phyloP scores from a whole-genome alignment of 2,113 vertebrate genomes.

The Symphodus melops region DNA sequence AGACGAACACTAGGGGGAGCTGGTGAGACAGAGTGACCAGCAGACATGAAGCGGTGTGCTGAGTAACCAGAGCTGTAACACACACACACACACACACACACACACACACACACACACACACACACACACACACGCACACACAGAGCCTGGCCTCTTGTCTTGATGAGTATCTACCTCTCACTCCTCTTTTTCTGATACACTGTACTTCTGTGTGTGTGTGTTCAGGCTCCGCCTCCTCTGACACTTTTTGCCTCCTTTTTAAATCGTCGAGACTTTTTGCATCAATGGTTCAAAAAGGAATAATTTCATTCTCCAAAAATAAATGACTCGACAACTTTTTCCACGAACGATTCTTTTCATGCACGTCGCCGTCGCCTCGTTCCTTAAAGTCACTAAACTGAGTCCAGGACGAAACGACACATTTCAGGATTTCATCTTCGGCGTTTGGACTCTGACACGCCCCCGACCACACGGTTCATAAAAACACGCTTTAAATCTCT shows the following conservation, averaged over 20 bases:
- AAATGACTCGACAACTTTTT: no score
- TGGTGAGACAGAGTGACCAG: conserved; percentile 29
- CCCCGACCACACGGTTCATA: no score
- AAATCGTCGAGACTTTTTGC: not conserved
- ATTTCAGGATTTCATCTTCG: no score
- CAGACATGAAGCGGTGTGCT: conserved; percentile 3
- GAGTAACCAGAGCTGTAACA: conserved; percentile 20
- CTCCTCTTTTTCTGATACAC: conserved; percentile 71
- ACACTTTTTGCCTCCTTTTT: not conserved
- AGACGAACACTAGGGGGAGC: conserved; percentile 57
- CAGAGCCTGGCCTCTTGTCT: conserved; percentile 52
- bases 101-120: conserved; percentile 4
- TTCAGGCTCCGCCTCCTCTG: not conserved
- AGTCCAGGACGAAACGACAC: no score
- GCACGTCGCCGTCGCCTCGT: no score
- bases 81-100: not conserved
- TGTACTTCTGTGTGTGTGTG: conserved; percentile 64
- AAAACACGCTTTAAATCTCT: no score
- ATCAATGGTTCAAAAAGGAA: not conserved
- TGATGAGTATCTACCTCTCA: conserved; percentile 82
- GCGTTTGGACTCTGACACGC: no score
- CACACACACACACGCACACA: conserved; percentile 28
- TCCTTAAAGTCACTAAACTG: no score
- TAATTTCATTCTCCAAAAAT: no score
- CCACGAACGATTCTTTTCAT: no score